These are phyloP conservation scores for Aphelinus certus DNA, from an alignment of 1,140 invertebrate species.

Conservation along the genomic window DNA sequence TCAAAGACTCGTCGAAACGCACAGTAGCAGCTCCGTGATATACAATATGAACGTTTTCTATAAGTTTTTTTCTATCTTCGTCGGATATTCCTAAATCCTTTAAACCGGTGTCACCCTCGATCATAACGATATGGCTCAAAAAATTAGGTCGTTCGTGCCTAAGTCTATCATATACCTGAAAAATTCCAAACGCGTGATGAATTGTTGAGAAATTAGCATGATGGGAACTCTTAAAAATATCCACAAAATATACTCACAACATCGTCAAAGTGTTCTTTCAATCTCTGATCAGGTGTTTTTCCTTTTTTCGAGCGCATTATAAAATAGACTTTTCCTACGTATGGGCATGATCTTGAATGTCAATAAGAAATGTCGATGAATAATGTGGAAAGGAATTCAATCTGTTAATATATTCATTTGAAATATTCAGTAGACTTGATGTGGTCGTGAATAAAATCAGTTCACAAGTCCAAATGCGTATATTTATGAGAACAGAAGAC, in stretches of 20 bases:
- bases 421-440: too few relatives aligned
- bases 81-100: slow-evolving; percentile 69
- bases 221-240: not conserved
- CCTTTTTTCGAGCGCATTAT: slow-evolving; percentile 77
- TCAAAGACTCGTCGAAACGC: slow-evolving; percentile 84
- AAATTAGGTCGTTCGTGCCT: slow-evolving; percentile 59
- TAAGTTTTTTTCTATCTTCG: slow-evolving; percentile 64
- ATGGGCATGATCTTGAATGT: slow-evolving; percentile 71
- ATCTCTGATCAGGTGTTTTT: slow-evolving; percentile 68
- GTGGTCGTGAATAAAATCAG: too few relatives aligned
- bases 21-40: slow-evolving; percentile 91
- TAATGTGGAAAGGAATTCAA: too few relatives aligned
- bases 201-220: too few relatives aligned
- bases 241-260: slow-evolving; percentile 60
- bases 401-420: too few relatives aligned
- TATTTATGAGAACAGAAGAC: too few relatives aligned
- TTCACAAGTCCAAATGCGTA: too few relatives aligned
- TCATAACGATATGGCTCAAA: slow-evolving; percentile 67
- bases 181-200: not conserved
- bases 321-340: slow-evolving; percentile 73
- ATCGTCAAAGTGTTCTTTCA: slow-evolving; percentile 69
- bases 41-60: slow-evolving; percentile 70
- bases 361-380: too few relatives aligned
- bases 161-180: slow-evolving; percentile 67
- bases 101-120: slow-evolving; percentile 71